Evolutionary conservation across 2,113 vertebrate genomes (phyloP).

Genomic region (Centropus unirufus): DNA sequence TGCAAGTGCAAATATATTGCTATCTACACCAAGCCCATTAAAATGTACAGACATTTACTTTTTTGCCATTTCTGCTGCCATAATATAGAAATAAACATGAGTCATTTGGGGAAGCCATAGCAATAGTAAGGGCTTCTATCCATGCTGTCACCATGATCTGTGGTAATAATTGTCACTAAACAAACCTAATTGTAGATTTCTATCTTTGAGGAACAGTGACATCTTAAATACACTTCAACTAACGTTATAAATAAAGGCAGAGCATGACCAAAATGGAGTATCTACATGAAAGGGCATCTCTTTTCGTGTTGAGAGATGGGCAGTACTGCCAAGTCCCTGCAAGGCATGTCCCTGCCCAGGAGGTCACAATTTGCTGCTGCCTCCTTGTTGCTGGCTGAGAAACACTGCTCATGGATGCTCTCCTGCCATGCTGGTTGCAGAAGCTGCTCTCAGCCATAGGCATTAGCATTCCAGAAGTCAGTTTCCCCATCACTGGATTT

Average conservation of each 20-base stretch:
- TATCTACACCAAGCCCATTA: conserved; percentile 11
- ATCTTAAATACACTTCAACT: neutral
- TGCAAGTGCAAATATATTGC: conserved; percentile 28
- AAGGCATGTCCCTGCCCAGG: rapidly evolving
- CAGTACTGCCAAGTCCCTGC: neutral
- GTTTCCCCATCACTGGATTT: neutral
- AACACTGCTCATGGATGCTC: too few relatives aligned
- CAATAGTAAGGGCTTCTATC: neutral
- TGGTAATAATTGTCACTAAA: neutral
- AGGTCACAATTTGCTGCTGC: rapidly evolving
- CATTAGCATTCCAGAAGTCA: rapidly evolving
- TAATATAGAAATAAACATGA: conserved; percentile 18
- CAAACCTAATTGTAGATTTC: neutral
- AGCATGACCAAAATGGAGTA: neutral
- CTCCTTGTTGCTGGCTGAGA: neutral
- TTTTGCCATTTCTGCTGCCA: conserved; percentile 27
- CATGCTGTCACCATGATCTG: neutral
- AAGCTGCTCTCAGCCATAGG: neutral
- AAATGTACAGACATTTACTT: conserved; percentile 31
- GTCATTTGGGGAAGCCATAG: neutral
- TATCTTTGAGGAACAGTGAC: neutral
- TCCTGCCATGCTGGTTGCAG: neutral
- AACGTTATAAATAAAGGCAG: neutral
- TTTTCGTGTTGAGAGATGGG: rapidly evolving
- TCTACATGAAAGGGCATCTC: neutral